Evolutionary conservation across 2,888 invertebrate species (phyloP).

Genomic region (Synergus itoensis): DNA sequence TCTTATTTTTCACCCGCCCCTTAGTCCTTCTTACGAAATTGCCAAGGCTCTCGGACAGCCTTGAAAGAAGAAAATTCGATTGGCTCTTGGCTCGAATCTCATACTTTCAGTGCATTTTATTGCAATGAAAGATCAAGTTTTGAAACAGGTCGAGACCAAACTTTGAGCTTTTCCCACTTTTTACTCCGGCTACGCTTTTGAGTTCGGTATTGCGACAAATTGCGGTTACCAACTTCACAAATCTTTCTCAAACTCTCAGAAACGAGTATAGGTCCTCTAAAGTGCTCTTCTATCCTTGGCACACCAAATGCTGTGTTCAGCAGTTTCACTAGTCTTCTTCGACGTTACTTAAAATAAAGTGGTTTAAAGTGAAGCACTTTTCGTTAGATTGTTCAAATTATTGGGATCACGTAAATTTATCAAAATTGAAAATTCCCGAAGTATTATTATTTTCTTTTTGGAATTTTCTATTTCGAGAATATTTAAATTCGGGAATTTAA

Average conservation of each 20-base stretch:
- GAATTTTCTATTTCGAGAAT: too few species aligned
- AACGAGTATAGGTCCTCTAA: conserved; percentile 40
- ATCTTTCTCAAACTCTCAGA: conserved; percentile 53
- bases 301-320: conserved; percentile 26
- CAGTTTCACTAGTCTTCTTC: conserved; percentile 11
- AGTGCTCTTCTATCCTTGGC: conserved; percentile 48
- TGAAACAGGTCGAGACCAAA: conserved; percentile 58
- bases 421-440: too few species aligned
- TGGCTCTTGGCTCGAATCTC: conserved; percentile 28
- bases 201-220: conserved; percentile 56
- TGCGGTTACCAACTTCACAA: conserved; percentile 57
- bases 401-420: not conserved
- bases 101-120: conserved; percentile 23
- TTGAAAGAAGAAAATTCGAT: conserved; percentile 32
- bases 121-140: conserved; percentile 24
- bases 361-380: not conserved
- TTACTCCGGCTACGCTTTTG: conserved; percentile 13
- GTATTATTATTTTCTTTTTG: too few species aligned
- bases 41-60: not conserved
- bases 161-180: conserved; percentile 54
- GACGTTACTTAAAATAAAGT: conserved; percentile 13
- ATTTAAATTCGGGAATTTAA: not conserved
- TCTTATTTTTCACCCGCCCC: not conserved
- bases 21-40: not conserved
- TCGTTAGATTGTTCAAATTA: not conserved